Conservation (phyloP, 1,140 invertebrate species). For the Macrobrachium nipponense region DNA sequence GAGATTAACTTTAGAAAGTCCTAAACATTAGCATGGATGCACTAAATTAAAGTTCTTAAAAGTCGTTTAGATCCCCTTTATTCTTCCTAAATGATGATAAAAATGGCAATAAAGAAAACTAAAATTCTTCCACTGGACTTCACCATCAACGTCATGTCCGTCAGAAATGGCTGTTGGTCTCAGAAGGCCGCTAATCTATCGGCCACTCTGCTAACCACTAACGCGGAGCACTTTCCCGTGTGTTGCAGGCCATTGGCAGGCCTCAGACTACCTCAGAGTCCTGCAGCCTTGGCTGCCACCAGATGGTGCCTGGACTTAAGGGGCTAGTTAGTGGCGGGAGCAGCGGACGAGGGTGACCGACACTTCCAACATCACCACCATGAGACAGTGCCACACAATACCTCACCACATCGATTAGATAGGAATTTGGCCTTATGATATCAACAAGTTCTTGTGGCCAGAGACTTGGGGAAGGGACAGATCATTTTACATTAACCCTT, state of each 20-base stretch:
- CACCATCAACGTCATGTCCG: background rate
- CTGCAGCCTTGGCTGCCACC: slow-evolving; percentile 44
- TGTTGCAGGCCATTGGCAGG: slow-evolving; percentile 58
- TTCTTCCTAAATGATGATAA: too few species aligned
- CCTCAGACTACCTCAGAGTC: slow-evolving; percentile 48
- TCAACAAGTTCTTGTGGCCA: too few species aligned
- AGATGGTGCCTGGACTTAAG: slow-evolving; percentile 45
- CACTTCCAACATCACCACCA: slow-evolving; percentile 26
- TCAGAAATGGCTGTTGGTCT: background rate
- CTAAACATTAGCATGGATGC: too few species aligned
- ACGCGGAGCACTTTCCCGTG: slow-evolving; percentile 42
- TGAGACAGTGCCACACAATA: background rate
- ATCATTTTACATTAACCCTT: too few species aligned
- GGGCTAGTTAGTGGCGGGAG: slow-evolving; percentile 31
- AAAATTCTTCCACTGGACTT: background rate
- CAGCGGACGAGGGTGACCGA: slow-evolving; percentile 26
- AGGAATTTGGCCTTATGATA: too few species aligned
- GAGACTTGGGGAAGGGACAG: too few species aligned
- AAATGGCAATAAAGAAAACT: too few species aligned
- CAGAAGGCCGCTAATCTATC: background rate
- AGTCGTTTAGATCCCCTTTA: too few species aligned
- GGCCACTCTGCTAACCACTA: slow-evolving; percentile 31
- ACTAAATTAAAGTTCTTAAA: too few species aligned
- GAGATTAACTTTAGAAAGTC: too few species aligned
- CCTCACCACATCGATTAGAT: background rate